Percentiles rank a stretch among this genome's conserved stretches.
Evolutionary conservation across 2,888 invertebrate species (phyloP).

Genomic region (Pristionchus mayeri): DNA sequence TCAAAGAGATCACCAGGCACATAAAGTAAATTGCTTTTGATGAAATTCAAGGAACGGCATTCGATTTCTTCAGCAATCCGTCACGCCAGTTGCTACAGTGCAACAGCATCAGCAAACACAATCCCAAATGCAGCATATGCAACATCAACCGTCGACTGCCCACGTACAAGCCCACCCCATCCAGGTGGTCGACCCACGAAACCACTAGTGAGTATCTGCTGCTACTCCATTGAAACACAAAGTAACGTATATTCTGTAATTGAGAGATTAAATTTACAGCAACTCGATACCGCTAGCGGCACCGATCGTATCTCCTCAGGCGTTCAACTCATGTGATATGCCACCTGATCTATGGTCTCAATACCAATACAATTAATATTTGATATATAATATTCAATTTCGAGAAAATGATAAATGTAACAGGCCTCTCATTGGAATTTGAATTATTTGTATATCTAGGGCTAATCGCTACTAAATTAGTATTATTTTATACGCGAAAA

Average conservation of each 20-base stretch:
- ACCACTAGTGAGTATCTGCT: conserved; percentile 39
- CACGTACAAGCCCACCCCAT: conserved; percentile 34
- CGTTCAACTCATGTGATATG: conserved; percentile 58
- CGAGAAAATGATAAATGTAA: too few relatives aligned
- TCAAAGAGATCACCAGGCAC: not conserved
- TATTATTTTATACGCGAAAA: too few relatives aligned
- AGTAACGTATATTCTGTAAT: not conserved
- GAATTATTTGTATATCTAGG: too few relatives aligned
- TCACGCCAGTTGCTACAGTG: not conserved
- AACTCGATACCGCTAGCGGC: conserved; percentile 8
- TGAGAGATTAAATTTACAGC: not conserved
- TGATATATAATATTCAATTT: too few relatives aligned
- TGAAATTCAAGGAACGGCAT: not conserved
- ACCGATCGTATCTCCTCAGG: conserved; percentile 21
- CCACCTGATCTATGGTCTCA: conserved; percentile 65
- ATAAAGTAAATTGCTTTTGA: too few relatives aligned
- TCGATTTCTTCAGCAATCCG: not conserved
- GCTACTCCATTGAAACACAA: not conserved
- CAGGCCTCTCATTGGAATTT: too few relatives aligned
- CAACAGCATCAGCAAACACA: not conserved
- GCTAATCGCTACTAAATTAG: too few relatives aligned
- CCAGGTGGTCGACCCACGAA: conserved; percentile 19
- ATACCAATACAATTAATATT: too few relatives aligned
- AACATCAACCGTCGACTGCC: not conserved
- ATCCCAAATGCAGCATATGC: not conserved